Evolutionary conservation across 2,797 vertebrate species (phyloP).

Genomic region (Coracias cyanogaster): DNA sequence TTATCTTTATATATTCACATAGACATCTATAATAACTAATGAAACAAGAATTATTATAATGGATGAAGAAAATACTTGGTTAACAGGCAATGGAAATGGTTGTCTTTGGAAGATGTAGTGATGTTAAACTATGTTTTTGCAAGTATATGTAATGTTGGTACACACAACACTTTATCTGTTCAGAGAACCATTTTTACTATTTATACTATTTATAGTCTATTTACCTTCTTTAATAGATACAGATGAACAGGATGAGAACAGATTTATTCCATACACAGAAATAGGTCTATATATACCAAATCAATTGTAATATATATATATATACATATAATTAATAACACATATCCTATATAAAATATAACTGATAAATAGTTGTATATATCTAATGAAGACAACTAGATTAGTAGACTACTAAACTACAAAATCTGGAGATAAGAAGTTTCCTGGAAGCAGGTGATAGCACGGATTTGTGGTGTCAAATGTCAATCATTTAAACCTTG

Average conservation of each 20-base stretch:
- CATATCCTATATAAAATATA: background rate
- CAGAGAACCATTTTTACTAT: background rate
- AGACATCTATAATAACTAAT: background rate
- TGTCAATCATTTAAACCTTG: background rate
- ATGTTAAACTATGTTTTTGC: background rate
- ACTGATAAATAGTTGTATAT: background rate
- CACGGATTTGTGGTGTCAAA: background rate
- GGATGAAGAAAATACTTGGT: background rate
- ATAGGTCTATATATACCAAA: background rate
- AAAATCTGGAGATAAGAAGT: background rate
- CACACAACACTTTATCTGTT: background rate
- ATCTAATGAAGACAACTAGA: background rate
- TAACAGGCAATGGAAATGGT: background rate
- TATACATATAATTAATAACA: background rate
- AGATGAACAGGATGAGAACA: background rate
- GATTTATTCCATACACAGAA: background rate
- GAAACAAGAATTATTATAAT: background rate
- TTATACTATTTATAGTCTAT: background rate
- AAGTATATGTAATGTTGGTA: background rate
- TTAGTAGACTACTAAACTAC: background rate
- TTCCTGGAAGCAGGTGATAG: background rate
- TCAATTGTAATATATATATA: background rate
- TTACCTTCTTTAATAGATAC: background rate
- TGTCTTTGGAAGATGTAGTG: background rate
- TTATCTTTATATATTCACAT: background rate